Evolutionary conservation across 2,797 vertebrate species (phyloP), one percentile per base, ranked within the genome.

Genomic region (Sebastes minor): DNA sequence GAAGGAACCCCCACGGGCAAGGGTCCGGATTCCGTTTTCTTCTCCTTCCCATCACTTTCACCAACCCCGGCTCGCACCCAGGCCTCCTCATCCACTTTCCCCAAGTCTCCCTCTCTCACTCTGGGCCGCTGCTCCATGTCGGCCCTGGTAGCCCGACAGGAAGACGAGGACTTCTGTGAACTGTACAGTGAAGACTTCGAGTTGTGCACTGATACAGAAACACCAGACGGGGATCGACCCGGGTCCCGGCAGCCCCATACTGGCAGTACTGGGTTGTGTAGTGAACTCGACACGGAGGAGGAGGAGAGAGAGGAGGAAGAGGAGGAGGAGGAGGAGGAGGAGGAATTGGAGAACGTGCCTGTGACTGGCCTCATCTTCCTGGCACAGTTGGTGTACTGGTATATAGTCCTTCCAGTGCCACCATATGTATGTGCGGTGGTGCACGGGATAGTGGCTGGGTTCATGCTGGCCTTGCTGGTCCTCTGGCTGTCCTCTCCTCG

Each of bases 91-190:
- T 86, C 84, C 57, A 57, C 74, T 20, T 73, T 92, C 32, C 74
- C 85, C 92, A 77, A 84, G 85, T 92, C 0, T 66, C 87, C 95
- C 0, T 92, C 96, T 4, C 93, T 98, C 0, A 97, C 95, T 53
- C 95, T 99, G 85, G 97, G 98, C 80, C 97, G 97, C 35, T 99
- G 97, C 88, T 97, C 94, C 2, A 96, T 96, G 96, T 96, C 99
- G 9, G 97, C 96, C 18, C 92, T 99, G 67, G 98, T 49, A 86
- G 98, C 95, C 25, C 97, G 97, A 85, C 98, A 98, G 88, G 98
- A 99, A 84, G 98, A 99, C 0, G 98, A 99, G 79, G 98, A 99
- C 89, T 99, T 99, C 70, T 99, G 96, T 67, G 97, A 99, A 89
- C 95, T 99, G 32, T 98, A 98, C 92, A 94, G 96, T 0, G 97